Base-by-base conservation (phyloP, 2,113 vertebrate species). In the Seriola rivoliana region DNA sequence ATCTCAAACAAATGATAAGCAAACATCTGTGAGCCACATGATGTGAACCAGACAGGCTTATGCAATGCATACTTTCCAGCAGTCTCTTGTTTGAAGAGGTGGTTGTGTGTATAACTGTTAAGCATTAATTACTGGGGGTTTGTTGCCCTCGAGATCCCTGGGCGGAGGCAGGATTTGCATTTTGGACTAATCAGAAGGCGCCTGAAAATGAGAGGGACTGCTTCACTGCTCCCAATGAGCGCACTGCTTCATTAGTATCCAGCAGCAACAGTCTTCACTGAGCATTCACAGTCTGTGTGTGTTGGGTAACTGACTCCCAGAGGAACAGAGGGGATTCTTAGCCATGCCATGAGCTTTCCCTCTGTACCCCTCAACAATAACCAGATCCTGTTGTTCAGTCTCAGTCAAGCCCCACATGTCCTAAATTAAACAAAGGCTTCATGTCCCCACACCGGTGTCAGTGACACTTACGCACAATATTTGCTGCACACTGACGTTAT, bases 221-320 rank as follows among this genome's bases (percentile, higher is more conserved):
- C 87, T 86, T 91, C 78, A 79, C 84, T 84, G 83, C 81, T 78
- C 75, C 67, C 75, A 71, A 3, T 81, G 82, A 88, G 82, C 29
- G 0, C 62, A 19, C 58, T 46, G 79, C 85, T 85, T 89, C 86
- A 87, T 92, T 92, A 84, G 90, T 92, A 91, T 83, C 88, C 89
- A 84, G 65, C 80, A 88, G 83, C 82, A 89, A 88, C 83, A 64
- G 79, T 32, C 66, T 64, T 74, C 73, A 21, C 65, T 50, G 63
- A 77, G 81, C 71, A 71, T 85, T 86, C 82, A 71, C 21, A 48
- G 58, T 60, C 29, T 70, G 73, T 74, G 63, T 78, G 72, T 86
- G 82, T 65, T 70, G 40, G 71, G 60, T 77, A 82, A 70, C 59
- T 80, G 78, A 85, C 48, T 84, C 81, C 66, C 77, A 59, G 42